Evolutionary conservation across 2,888 invertebrate species (phyloP).

Genomic region (Spisula solida): DNA sequence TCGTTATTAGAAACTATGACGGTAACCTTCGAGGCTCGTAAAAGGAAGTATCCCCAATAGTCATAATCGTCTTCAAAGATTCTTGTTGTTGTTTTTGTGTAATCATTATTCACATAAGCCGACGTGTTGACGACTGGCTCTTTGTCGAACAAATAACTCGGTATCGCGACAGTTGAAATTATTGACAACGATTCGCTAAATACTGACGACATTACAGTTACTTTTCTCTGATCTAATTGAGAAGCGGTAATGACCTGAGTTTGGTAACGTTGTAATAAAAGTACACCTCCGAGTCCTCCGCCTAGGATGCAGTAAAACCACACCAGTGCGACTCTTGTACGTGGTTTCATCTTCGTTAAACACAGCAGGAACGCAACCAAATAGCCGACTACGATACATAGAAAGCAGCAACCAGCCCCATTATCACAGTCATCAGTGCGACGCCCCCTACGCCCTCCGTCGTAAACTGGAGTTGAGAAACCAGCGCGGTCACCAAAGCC

Average conservation of each 20-base stretch:
- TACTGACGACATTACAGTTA: not conserved
- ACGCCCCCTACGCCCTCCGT: not conserved
- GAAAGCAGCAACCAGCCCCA: not conserved
- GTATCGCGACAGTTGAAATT: not conserved
- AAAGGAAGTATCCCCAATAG: slow-evolving; percentile 16
- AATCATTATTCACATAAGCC: not conserved
- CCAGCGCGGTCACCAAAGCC: not conserved
- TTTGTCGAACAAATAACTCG: not conserved
- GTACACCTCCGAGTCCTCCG: not conserved
- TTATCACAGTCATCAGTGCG: not conserved
- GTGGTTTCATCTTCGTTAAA: not conserved
- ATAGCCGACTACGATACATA: not conserved
- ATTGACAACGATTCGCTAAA: not conserved
- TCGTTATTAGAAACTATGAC: not conserved
- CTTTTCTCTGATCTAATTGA: not conserved
- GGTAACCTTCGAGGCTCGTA: not conserved
- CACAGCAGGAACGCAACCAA: not conserved
- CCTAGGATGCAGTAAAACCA: slow-evolving; percentile 7
- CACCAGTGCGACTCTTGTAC: not conserved
- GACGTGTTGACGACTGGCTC: not conserved
- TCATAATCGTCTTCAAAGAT: not conserved
- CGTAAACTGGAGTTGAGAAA: not conserved
- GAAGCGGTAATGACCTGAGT: not conserved
- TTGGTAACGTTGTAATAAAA: not conserved
- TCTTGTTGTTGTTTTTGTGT: not conserved